Evolutionary conservation across 2,113 vertebrate species (phyloP).

Genomic region (Salvelinus fontinalis): DNA sequence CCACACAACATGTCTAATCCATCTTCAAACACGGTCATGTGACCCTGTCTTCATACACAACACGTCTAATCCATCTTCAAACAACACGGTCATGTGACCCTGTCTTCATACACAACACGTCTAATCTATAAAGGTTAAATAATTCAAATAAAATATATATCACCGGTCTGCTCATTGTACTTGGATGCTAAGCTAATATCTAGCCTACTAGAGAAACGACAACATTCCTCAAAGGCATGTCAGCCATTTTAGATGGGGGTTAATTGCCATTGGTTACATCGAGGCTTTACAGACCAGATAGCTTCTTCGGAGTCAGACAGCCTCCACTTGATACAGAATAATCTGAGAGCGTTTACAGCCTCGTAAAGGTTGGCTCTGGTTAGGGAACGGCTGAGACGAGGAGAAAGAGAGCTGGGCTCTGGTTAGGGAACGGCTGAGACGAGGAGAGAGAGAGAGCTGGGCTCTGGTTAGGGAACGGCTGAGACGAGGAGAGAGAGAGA

Average conservation of each 20-base stretch:
- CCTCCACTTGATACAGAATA: slow-evolving; percentile 8
- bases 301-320: slow-evolving; percentile 40
- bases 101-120: too few relatives aligned
- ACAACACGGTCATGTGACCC: too few relatives aligned
- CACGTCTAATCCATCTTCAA: too few relatives aligned
- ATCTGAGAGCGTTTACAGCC: slow-evolving; percentile 41
- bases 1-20: too few relatives aligned
- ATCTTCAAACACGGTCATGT: too few relatives aligned
- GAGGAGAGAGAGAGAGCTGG: background rate
- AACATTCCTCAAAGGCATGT: background rate
- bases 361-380: slow-evolving; percentile 33
- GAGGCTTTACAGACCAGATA: slow-evolving; percentile 13
- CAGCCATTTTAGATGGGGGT: background rate
- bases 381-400: slow-evolving; percentile 14
- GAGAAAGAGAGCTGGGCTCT: background rate
- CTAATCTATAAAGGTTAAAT: too few relatives aligned
- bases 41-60: too few relatives aligned
- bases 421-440: slow-evolving; percentile 10
- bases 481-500: background rate
- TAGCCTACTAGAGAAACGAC: background rate
- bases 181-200: too few relatives aligned
- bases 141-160: too few relatives aligned
- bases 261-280: background rate
- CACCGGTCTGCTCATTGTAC: too few relatives aligned
- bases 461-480: slow-evolving; percentile 11